Base-by-base conservation (phyloP, 2,888 invertebrate species). In the Meloe dianella region DNA sequence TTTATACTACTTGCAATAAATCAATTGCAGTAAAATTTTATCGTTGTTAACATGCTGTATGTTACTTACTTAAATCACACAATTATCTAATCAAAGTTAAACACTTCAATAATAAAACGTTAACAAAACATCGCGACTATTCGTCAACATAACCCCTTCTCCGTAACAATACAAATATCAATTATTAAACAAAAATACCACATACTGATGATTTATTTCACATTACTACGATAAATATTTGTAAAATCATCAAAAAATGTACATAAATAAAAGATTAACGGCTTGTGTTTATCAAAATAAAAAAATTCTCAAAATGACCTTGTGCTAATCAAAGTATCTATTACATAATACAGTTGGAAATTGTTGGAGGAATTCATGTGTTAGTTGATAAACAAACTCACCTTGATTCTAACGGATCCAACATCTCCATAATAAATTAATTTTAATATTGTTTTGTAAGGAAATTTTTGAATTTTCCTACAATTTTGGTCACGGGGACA, bases 401-500 rank as follows among this genome's bases (percentile, higher is more conserved):
- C 90, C 89, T 89, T 84, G 85, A 85, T 80, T 88, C 88, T 75
- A 89, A 84, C 67, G 88, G 87, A 82, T 89, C 89, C 79, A 88
- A 84, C 77, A 88, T 84, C 82, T 88, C 89, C 85, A 88, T 86
- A 82, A 83, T 80, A 71, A 60, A 54, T 59, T 57, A 69, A 84
- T 59, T 61, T 66, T 65, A 29, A 32, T 61, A 83, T 85, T 85
- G 73, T 69, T 70, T 71, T 67, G 83, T 84, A 82, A 71, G 67
- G 73, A 85, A 86, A 85, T 86, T 86, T 87, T 88, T 88, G 88
- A 88, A 87, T 88, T 88, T 88, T 88, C 87, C 84, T 86, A 85
- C 86, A 87, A 85, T 86, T 89, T 87, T 89, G 89, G 88, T 90
- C 90, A 90, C 89, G 89, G 89, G 90, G 87, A 89, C 89, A 89